Percentiles rank a stretch among this genome's conserved stretches.
Evolutionary conservation across 2,797 vertebrate genomes (phyloP).

Genomic region (Amphiprion clarkii): DNA sequence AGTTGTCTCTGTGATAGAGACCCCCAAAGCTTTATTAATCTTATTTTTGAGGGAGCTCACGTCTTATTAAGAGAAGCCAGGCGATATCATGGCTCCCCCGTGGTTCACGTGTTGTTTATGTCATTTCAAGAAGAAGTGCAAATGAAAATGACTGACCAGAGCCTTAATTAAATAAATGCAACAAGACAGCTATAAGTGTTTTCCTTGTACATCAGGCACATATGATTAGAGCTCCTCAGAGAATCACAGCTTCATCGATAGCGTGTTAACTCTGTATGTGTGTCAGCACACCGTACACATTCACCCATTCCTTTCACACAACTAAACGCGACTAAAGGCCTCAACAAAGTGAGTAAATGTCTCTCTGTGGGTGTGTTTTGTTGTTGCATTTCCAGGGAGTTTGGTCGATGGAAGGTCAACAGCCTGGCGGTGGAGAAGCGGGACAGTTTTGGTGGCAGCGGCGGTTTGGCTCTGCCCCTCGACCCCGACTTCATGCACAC

Average conservation of each 20-base stretch:
- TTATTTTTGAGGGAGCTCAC: too few species aligned
- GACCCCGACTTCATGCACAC: constrained; percentile 96
- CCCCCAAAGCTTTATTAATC: too few species aligned
- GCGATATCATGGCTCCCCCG: too few species aligned
- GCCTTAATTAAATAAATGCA: not conserved
- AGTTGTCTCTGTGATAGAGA: too few species aligned
- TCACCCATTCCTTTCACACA: constrained; percentile 12
- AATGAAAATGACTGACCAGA: not conserved
- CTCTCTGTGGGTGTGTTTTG: constrained; percentile 14
- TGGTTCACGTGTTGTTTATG: not conserved
- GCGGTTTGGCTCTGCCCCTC: constrained; percentile 90
- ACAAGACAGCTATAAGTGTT: not conserved
- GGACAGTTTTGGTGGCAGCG: constrained; percentile 83
- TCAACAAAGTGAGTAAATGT: constrained; percentile 23
- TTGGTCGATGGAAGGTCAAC: constrained; percentile 99
- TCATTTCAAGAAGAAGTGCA: not conserved
- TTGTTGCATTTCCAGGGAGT: constrained; percentile 89
- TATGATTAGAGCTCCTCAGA: not conserved
- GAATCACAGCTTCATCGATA: not conserved
- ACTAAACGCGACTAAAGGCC: not conserved
- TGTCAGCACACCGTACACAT: not conserved
- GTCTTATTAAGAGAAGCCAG: too few species aligned
- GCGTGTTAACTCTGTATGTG: not conserved
- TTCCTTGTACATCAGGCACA: not conserved
- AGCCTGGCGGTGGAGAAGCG: constrained; percentile 94